Evolutionary conservation across 53 echinoderm and acorn worm genomes (phyloP).

Genomic region (Arbacia lixula): DNA sequence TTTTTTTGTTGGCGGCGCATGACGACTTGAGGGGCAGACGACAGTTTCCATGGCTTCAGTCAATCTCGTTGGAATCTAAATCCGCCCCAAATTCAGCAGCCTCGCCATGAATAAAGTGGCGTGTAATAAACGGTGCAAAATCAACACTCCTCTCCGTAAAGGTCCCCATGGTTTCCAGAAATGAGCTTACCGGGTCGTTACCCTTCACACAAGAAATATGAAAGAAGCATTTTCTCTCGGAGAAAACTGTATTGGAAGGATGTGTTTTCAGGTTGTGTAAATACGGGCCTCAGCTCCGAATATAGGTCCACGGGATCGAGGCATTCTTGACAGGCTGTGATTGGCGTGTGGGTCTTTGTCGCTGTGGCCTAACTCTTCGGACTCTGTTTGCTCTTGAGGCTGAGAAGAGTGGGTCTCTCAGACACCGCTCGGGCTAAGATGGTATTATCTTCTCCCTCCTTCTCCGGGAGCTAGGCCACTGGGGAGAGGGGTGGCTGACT

Average conservation of each 20-base stretch:
- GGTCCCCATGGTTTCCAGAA: conserved; percentile 18
- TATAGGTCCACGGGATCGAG: conserved; percentile 2
- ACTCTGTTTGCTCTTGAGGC: conserved; percentile 37
- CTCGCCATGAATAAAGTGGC: conserved; percentile 8
- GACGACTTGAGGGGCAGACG: no score
- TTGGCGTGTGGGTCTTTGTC: conserved; percentile 41
- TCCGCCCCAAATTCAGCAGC: conserved; percentile 10
- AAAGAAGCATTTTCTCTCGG: conserved; percentile 20
- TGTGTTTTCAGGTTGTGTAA: conserved; percentile 58
- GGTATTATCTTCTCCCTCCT: conserved; percentile 22
- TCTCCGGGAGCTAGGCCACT: conserved; percentile 35
- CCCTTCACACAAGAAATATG: conserved; percentile 36
- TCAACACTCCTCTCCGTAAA: conserved; percentile 26
- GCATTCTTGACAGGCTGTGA: conserved; percentile 20
- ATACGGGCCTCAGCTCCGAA: conserved; percentile 32
- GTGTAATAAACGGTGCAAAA: conserved; percentile 2
- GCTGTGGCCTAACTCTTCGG: conserved; percentile 14
- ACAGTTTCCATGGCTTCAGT: conserved; percentile 29
- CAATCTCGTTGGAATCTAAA: conserved; percentile 20
- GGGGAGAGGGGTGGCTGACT: conserved; percentile 35
- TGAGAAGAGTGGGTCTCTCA: conserved; percentile 17
- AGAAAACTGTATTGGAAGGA: conserved; percentile 16
- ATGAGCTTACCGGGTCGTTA: conserved; percentile 53
- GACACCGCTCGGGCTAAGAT: conserved; percentile 37
- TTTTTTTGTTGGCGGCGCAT: no score